Evolutionary conservation across 2,113 vertebrate species (phyloP).

Genomic region (Indicator maculatus): DNA sequence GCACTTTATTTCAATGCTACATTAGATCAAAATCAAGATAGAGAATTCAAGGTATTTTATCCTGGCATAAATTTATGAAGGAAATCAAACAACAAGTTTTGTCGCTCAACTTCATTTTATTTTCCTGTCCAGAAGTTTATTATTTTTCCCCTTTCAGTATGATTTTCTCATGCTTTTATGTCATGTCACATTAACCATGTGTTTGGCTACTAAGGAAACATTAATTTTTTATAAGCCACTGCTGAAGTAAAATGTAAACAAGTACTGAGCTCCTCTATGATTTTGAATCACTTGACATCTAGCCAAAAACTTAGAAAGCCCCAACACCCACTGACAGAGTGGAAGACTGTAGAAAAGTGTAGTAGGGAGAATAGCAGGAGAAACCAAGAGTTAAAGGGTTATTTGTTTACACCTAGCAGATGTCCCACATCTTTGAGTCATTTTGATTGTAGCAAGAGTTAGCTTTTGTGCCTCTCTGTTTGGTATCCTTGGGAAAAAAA

Average conservation of each 20-base stretch:
- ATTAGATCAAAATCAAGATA: conserved; percentile 45
- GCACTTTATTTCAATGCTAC: conserved; percentile 41
- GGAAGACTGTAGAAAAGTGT: neutral
- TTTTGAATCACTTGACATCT: neutral
- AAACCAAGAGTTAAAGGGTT: neutral
- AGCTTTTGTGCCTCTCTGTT: neutral
- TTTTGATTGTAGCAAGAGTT: neutral
- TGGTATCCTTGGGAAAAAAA: neutral
- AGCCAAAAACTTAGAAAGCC: neutral
- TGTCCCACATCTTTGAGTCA: neutral
- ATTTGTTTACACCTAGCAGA: neutral
- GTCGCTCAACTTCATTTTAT: conserved; percentile 20
- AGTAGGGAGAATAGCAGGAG: neutral
- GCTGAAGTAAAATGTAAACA: neutral
- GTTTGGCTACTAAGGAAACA: neutral
- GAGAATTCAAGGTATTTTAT: conserved; percentile 41
- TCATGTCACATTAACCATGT: neutral
- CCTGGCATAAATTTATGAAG: conserved; percentile 31
- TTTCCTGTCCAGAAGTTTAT: neutral
- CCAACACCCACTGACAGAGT: neutral
- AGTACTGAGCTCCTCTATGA: neutral
- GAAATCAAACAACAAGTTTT: conserved; percentile 12
- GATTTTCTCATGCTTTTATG: neutral
- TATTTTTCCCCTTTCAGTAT: neutral
- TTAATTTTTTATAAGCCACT: neutral